Evolutionary conservation across 2,797 vertebrate species (phyloP), one percentile per base, ranked within the genome.

Genomic region (Pseudomugil tenellus): DNA sequence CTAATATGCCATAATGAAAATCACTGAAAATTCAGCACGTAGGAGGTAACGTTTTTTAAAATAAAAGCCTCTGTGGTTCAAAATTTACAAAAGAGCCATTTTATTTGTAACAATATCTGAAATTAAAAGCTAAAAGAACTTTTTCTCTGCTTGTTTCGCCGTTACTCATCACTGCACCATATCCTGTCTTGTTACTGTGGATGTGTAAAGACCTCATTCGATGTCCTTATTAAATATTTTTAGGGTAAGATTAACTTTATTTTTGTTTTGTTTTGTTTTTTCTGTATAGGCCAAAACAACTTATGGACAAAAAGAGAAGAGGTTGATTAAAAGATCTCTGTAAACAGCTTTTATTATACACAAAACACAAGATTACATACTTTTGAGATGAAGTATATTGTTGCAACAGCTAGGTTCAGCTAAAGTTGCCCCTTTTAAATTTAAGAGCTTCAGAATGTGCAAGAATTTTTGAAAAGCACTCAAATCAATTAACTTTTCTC

Each of bases 1-100:
- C 67, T 29, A 48, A 71, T 77, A 55, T 9, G 63, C 49, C 65
- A 69, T 64, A 26, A 4, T 71, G 53, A 35, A 7, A 8, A 10
- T 4, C 0, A 16, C 32, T n/a, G 28, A 31, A 54, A 32, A 56
- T 34, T 1, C 6, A 43, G 41, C 19, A 43, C 17, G 41, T 54
- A 16, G 7, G 3, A 3, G 37, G 26, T 31, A 26, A 17, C 2
- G 26, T 49, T 49, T 49, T 49, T 14, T 1, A 25, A 48, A 48
- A 10, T 11, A 23, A 21, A 23, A 26, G 6, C 14, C 23, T 3
- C 25, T 12, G 12, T 17, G 7, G 26, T 17, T 53, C 6, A 10
- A 16, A 19, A 29, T 53, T 53, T 19, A 53, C 51, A 16, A 3
- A 17, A 53, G 10, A 53, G 28, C 6, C 6, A 7, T 53, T 16